Base-by-base conservation (phyloP, 1,140 invertebrate species). In the Drosophila repletoides region DNA sequence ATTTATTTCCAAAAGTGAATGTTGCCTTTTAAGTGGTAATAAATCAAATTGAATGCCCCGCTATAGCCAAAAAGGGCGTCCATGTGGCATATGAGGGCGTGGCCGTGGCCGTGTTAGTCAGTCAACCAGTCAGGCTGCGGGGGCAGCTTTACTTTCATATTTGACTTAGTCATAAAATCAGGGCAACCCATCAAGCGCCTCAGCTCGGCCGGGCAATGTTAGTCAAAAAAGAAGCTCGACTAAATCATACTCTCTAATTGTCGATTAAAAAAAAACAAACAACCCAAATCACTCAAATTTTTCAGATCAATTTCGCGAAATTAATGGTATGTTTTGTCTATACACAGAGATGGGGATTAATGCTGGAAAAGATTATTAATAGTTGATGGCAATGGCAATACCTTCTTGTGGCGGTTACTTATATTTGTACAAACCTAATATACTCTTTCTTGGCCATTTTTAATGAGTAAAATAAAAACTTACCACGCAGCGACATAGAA, bases 1-100 rank as follows among this genome's bases (percentile, higher is more conserved):
- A 84, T 84, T 84, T 84, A 84, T 84, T 84, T 84, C 68, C 59
- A 81, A 84, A 84, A 79, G 80, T 75, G 74, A 84, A 84, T 84
- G 80, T 84, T 84, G 80, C 79, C 79, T 86, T 84, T 84, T 86
- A 84, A 86, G 79, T 84, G 79, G 79, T 75, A 86, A 84, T 84
- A 84, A 84, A 84, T 84, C 79, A 84, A 84, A 84, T 84, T 84
- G 80, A 73, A 63, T 84, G 64, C 55, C 19, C 36, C 34, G 5
- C 19, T 22, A 14, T 40, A 17, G 34, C 51, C 63, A 40, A 12
- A 59, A 38, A 28, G 52, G 12, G 61, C 24, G 52, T 31, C 53
- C 31, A 21, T 55, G 51, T 55, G 60, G 28, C 58, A 31, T 14
- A 26, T 21, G 12, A 15, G 29, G 22, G 51, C 40, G 21, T 28